A percentile compares a stretch with the other conserved stretches of the same genome.
Evolutionary conservation across 2,797 vertebrate genomes (phyloP).

Genomic region (Alca torda): DNA sequence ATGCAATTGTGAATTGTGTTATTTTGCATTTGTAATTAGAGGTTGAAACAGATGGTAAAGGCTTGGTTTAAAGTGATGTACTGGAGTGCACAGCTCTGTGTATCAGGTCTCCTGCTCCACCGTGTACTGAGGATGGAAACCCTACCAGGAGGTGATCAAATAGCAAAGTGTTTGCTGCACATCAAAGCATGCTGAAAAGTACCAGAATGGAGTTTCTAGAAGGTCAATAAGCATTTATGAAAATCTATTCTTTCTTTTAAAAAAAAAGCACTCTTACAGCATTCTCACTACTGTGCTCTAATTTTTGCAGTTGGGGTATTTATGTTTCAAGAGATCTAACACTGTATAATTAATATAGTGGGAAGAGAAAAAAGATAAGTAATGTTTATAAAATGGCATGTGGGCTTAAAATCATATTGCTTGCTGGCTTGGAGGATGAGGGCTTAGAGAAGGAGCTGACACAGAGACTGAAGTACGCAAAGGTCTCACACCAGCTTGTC

Average conservation of each 20-base stretch:
- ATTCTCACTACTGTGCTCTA: fast-evolving
- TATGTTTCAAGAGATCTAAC: neutral
- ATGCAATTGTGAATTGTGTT: conserved; percentile 70
- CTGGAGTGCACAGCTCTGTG: neutral
- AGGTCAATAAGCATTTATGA: neutral
- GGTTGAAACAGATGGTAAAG: conserved; percentile 70
- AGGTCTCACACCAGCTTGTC: neutral
- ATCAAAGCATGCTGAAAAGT: neutral
- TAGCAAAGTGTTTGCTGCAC: neutral
- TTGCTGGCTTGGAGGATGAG: neutral
- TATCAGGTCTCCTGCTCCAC: neutral
- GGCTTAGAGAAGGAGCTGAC: neutral
- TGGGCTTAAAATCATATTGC: neutral
- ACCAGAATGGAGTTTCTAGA: neutral
- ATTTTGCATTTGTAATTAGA: conserved; percentile 75
- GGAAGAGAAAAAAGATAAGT: neutral
- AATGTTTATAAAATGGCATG: neutral
- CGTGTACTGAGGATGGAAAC: neutral
- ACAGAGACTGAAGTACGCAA: neutral
- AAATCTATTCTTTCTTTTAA: neutral
- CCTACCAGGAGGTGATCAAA: neutral
- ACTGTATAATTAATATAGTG: neutral
- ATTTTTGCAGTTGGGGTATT: neutral
- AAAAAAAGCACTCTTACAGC: neutral
- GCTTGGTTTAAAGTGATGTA: conserved; percentile 37